phyloP scores from a whole-genome alignment of 2,888 invertebrate species.

The Rhamnusium bicolor region DNA sequence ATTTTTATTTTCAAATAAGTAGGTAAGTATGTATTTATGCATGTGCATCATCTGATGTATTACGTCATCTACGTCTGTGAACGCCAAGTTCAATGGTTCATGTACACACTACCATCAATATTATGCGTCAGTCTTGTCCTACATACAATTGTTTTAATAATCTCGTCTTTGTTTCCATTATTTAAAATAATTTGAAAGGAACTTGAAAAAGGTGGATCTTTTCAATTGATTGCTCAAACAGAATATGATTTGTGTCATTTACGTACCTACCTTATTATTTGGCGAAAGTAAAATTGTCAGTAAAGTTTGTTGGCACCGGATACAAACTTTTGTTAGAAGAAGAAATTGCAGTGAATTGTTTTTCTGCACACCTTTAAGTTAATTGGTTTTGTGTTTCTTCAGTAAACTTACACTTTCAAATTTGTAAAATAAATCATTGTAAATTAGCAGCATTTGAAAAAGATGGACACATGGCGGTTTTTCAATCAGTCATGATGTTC shows the following conservation, averaged over 20 bases:
- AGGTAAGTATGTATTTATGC: too few species aligned
- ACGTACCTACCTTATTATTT: background rate
- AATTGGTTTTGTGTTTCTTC: background rate
- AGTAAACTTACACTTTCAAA: slow-evolving; percentile 1
- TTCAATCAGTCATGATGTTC: too few species aligned
- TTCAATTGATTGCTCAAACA: background rate
- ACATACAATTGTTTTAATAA: too few species aligned
- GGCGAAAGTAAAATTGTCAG: background rate
- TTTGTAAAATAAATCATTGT: background rate
- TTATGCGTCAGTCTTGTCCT: too few species aligned
- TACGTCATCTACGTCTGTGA: too few species aligned
- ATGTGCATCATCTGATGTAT: too few species aligned
- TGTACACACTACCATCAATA: too few species aligned
- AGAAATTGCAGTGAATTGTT: background rate
- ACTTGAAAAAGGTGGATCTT: background rate
- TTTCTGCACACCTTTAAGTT: background rate
- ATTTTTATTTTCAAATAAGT: too few species aligned
- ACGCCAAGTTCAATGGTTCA: too few species aligned
- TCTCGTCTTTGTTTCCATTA: too few species aligned
- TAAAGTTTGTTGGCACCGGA: slow-evolving; percentile 1
- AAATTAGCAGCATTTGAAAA: too few species aligned
- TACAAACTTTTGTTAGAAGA: background rate
- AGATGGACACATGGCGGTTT: too few species aligned
- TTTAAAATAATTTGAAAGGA: background rate
- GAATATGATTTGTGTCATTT: background rate